Conservation (phyloP, 2,113 vertebrate genomes). For the human (Homo sapiens) region GRCh38 chr4:80922001-80922500, state of each 20-base stretch:
- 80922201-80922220: not conserved
- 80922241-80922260: not conserved
- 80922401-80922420: not conserved
- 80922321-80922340: not conserved
- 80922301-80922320: not conserved
- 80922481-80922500: not conserved
- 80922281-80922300: not conserved
- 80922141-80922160: not conserved
- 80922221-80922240: not conserved
- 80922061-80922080: not conserved
- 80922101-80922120: not conserved
- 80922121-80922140: not conserved
- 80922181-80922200: not conserved
- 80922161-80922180: not conserved
- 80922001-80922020: not conserved
- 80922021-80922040: not conserved
- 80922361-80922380: not conserved
- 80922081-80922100: not conserved
- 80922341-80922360: not conserved
- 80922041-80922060: not conserved
- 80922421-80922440: not conserved
- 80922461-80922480: not conserved
- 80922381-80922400: not conserved
- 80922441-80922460: not conserved
- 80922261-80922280: not conserved